Evolutionary conservation across 92 coral and sea anemone genomes (phyloP), one percentile per base, ranked within the genome.

Genomic region (Virgularia gustaviana): DNA sequence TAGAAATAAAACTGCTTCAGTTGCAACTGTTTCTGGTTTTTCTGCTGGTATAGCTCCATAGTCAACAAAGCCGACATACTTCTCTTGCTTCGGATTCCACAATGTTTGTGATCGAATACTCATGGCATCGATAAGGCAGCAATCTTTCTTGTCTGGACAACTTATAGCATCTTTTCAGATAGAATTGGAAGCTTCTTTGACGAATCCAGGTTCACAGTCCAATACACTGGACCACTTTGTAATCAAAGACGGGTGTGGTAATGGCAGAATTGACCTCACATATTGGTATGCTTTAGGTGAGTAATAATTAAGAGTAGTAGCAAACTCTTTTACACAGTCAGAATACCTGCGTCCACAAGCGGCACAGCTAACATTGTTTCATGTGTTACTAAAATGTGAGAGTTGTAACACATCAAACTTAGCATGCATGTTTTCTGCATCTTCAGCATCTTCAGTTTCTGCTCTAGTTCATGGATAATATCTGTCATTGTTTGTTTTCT

Each of bases 301-400:
- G 53, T 63, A 63, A 36, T 36, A 63, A 18, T 63, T 30, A 1
- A 63, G n/a, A 0, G 70, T 63, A 23, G 39, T 52, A 3, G 70
- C 70, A 37, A 63, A 63, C 28, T 63, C 70, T n/a, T n/a, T n/a
- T n/a, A n/a, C n/a, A n/a, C n/a, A n/a, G 2, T 60, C 66, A 35
- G 6, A 31, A 44, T 66, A 63, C 39, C 70, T 63, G 20, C 73
- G 27, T 5, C 57, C 57, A 37, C 52, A 6, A 43, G 73, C 18
- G 28, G 47, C 9, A 9, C 19, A 10, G 37, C 47, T 66, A 4
- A n/a, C 15, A 23, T 66, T 42, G 38, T 66, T 42, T 16, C 43
- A 23, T 6, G 34, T 41, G 30, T 44, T 66, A 25, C 30, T 27
- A 24, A 45, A 66, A 1, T 43, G n/a, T 0, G 57, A 43, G 0